A percentile compares a stretch with the other conserved stretches of the same genome.
Evolutionary conservation across 2,888 invertebrate species (phyloP).

Genomic region (Mythimna loreyi): DNA sequence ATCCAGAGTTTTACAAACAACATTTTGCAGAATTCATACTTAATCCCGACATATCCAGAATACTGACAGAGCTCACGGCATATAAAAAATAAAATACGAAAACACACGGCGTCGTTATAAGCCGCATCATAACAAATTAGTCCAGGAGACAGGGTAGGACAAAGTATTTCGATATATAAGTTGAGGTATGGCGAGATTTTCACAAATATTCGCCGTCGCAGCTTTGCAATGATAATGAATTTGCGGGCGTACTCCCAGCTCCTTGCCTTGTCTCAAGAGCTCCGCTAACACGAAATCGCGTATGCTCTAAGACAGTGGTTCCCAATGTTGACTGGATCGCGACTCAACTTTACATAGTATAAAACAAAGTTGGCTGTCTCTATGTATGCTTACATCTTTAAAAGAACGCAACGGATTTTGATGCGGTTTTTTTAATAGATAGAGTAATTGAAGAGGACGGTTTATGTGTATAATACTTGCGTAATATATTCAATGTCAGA

Average conservation of each 20-base stretch:
- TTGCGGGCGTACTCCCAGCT: constrained; percentile 45
- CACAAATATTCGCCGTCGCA: constrained; percentile 47
- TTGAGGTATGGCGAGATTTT: constrained; percentile 40
- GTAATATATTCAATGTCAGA: no score
- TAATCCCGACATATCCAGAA: constrained; percentile 32
- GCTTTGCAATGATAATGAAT: constrained; percentile 54
- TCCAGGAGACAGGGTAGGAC: constrained; percentile 31
- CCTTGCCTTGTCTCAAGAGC: constrained; percentile 57
- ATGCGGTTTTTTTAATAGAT: no score
- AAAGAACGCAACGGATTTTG: no score
- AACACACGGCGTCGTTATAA: constrained; percentile 31
- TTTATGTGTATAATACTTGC: no score
- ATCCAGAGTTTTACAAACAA: constrained; percentile 1
- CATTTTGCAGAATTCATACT: constrained; percentile 24
- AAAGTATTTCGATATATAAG: constrained; percentile 55
- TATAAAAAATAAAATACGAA: constrained; percentile 25
- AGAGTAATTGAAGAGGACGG: no score
- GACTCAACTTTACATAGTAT: no score
- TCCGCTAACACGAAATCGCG: constrained; percentile 54
- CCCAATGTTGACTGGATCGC: no score
- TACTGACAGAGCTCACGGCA: constrained; percentile 20
- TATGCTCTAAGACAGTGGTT: constrained; percentile 40
- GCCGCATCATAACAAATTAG: constrained; percentile 51
- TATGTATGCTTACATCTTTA: no score
- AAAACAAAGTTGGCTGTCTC: no score